Evolutionary conservation across 2,888 invertebrate species (phyloP).

Genomic region (Scaptomyza polygonia): DNA sequence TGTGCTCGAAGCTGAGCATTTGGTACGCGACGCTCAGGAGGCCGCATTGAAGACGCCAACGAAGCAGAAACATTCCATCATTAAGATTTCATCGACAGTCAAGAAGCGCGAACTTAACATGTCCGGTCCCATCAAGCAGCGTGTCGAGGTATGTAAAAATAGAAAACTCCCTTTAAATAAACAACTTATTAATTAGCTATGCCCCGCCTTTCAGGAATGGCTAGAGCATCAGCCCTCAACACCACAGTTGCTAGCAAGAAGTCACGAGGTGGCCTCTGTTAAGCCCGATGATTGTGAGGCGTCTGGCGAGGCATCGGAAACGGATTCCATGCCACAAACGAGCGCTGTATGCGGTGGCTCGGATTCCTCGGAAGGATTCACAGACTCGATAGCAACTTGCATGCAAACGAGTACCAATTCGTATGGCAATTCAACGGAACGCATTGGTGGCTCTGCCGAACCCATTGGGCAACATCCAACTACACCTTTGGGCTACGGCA

Average conservation of each 20-base stretch:
- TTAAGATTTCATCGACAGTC: slow-evolving; percentile 82
- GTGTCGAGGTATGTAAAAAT: slow-evolving; percentile 81
- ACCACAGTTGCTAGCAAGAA: slow-evolving; percentile 61
- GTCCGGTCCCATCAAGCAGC: slow-evolving; percentile 83
- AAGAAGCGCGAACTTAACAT: slow-evolving; percentile 83
- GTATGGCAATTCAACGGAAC: slow-evolving; percentile 85
- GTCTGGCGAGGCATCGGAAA: slow-evolving; percentile 92
- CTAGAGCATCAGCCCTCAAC: slow-evolving; percentile 83
- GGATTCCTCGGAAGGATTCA: slow-evolving; percentile 91
- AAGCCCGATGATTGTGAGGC: slow-evolving; percentile 89
- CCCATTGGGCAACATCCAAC: slow-evolving; percentile 82
- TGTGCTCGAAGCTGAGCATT: slow-evolving; percentile 92
- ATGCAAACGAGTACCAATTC: slow-evolving; percentile 85
- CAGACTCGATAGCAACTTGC: slow-evolving; percentile 89
- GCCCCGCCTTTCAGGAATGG: slow-evolving; percentile 80
- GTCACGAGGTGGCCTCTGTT: slow-evolving; percentile 33
- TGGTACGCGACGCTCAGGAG: slow-evolving; percentile 87
- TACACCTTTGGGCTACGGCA: slow-evolving; percentile 59
- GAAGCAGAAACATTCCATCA: slow-evolving; percentile 82
- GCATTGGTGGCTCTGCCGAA: slow-evolving; percentile 87
- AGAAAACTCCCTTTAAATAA: not conserved
- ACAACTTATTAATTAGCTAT: not conserved
- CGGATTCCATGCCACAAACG: slow-evolving; percentile 85
- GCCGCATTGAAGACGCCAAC: slow-evolving; percentile 83
- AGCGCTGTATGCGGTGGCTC: slow-evolving; percentile 86